Evolutionary conservation across 2,888 invertebrate species (phyloP), one percentile per base, ranked within the genome.

Genomic region (Torymus auratus): DNA sequence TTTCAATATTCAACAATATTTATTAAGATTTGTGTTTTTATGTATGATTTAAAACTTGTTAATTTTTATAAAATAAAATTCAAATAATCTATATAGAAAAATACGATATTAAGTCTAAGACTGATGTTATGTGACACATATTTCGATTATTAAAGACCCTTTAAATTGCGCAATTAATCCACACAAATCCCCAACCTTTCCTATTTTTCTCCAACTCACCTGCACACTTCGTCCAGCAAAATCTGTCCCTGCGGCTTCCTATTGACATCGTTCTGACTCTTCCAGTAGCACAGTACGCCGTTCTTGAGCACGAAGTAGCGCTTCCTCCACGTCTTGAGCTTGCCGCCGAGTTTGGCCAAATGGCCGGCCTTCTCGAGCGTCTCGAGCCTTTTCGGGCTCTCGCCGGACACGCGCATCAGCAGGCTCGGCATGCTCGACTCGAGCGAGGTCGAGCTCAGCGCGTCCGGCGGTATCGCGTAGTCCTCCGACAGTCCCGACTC

Each of bases 401-500:
- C 85, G 90, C 93, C 84, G 71, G 93, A 92, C 67, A 93, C 92
- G 2, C 94, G 92, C 92, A 94, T 93, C 74, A 94, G 86, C 17
- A 93, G 89, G 73, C 94, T 94, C 14, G 94, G 94, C 91, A 95
- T 94, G 56, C 95, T 95, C 28, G 95, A 95, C 86, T 96, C 96
- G 89, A 96, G 93, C 84, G 94, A 94, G 12, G 95, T 95, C 62
- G 95, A 95, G 81, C 96, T 96, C 17, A 96, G 93, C 0, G 98
- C 98, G 91, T 98, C 98, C 12, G 98, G 98, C 12, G 98, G 98
- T 87, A 98, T 95, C 80, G 98, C 98, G 91, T 98, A 98, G 92
- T 98, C 98, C 90, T 98, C 98, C 55, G 98, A 98, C 92, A 97
- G 95, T 86, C 97, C 97, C 78, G 97, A 97, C 91, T 97, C 97